These are phyloP conservation scores for Eira barbara DNA, from an alignment of 2,113 vertebrate genomes.

Conservation along the genomic window DNA sequence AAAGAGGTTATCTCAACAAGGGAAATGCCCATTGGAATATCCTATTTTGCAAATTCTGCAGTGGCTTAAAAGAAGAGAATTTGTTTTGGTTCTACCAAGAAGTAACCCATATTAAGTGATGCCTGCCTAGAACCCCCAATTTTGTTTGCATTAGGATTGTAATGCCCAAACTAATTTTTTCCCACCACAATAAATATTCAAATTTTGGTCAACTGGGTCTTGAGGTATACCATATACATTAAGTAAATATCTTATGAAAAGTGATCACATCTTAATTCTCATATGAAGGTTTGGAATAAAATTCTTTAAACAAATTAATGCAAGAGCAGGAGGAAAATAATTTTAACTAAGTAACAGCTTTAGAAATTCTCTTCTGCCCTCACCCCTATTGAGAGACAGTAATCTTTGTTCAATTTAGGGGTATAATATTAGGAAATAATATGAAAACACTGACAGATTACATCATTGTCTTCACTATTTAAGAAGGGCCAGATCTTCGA, in stretches of 20 bases:
- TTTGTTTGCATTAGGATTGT: conserved; percentile 11
- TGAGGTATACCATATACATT: neutral
- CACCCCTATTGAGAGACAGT: neutral
- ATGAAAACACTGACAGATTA: neutral
- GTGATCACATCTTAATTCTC: neutral
- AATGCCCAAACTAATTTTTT: neutral
- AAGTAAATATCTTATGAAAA: neutral
- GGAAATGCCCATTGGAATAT: neutral
- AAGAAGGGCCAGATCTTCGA: neutral
- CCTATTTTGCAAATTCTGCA: neutral
- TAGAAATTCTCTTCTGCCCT: neutral
- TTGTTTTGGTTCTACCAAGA: neutral
- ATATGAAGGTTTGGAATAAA: neutral
- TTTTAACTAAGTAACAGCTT: neutral
- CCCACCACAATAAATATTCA: neutral
- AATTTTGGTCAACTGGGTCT: neutral
- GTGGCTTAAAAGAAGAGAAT: neutral
- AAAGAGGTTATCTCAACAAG: neutral
- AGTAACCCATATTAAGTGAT: neutral
- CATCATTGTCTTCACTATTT: neutral
- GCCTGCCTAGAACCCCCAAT: neutral
- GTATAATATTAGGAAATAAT: neutral
- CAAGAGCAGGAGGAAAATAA: neutral
- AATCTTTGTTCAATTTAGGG: conserved; percentile 8
- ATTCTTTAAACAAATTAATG: neutral